Evolutionary conservation across 2,797 vertebrate genomes (phyloP), one percentile per base, ranked within the genome.

Genomic region (Gadopsis bispinosus): DNA sequence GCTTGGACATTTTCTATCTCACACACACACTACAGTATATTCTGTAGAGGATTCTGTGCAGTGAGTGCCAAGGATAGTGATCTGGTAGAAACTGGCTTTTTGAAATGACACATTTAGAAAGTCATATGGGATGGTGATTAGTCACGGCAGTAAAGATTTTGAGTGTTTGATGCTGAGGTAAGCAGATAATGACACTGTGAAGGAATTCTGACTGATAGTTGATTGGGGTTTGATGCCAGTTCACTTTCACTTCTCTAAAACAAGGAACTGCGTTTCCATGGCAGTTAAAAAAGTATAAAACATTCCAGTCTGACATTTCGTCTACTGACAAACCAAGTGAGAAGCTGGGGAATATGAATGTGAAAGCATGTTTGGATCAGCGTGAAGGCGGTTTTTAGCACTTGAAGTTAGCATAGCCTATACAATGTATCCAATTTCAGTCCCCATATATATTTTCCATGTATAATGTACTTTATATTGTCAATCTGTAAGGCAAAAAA

Each of bases 351-450:
- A 84, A 67, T 1, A 43, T 51, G 86, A 91, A 75, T 85, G 79
- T 77, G 79, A 83, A 48, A 75, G 69, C 26, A 7, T n/a, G 80
- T 67, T 66, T 64, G 77, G 63, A 54, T 72, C 12, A 48, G 45
- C 56, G n/a, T n/a, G 35, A 45, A 19, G 68, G 62, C 7, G 26
- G 63, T 64, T 74, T 71, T 59, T 90, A 89, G 91, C 93, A 93
- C 88, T 95, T 95, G 95, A 92, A 81, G 84, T 92, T 92, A 84
- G 84, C 82, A 67, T 75, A 89, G 83, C 85, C 89, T 90, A 73
- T 71, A 79, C 35, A 48, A 79, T 71, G 75, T 87, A 82, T 80
- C 69, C 6, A 83, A 87, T 84, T 63, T 86, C 70, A 64, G 81
- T 83, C 80, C 86, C 81, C 77, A 64, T 77, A 80, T 86, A 82